A percentile compares a stretch with the other conserved stretches of the same genome.
These are phyloP conservation scores for Xenentodon cancila DNA, from an alignment of 2,797 vertebrate genomes.

Conservation along the genomic window DNA sequence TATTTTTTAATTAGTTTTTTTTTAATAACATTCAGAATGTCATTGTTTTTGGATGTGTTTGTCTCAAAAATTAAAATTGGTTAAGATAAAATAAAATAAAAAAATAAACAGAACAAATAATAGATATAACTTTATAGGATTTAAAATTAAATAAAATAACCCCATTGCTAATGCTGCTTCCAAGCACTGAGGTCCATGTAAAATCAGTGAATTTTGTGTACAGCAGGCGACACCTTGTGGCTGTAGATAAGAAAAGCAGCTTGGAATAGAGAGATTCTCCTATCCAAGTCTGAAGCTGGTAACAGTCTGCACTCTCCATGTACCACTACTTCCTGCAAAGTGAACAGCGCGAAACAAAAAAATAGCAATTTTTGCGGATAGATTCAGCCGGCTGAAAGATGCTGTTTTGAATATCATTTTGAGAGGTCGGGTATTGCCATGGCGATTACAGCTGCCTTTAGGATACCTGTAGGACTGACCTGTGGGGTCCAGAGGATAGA, in stretches of 20 bases:
- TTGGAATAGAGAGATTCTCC: slow-evolving; percentile 49
- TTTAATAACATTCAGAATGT: too few species aligned
- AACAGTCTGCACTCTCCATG: slow-evolving; percentile 44
- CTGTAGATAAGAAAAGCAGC: slow-evolving; percentile 67
- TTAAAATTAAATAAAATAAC: too few species aligned
- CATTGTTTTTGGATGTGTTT: too few species aligned
- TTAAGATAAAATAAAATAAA: too few species aligned
- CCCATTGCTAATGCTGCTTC: slow-evolving; percentile 16
- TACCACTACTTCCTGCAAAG: slow-evolving; percentile 56
- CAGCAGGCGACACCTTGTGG: slow-evolving; percentile 59
- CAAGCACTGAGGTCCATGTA: slow-evolving; percentile 38
- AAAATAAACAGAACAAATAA: too few species aligned
- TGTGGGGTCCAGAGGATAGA: slow-evolving; percentile 40
- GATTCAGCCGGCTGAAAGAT: slow-evolving; percentile 45
- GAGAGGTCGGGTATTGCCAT: slow-evolving; percentile 47
- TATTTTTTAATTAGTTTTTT: background rate
- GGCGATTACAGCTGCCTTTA: slow-evolving; percentile 32
- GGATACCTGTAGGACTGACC: slow-evolving; percentile 65
- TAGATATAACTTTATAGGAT: background rate
- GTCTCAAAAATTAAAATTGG: too few species aligned
- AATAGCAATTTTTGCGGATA: slow-evolving; percentile 44
- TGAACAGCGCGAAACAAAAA: slow-evolving; percentile 25
- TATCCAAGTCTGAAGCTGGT: slow-evolving; percentile 61
- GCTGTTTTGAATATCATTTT: slow-evolving; percentile 29
- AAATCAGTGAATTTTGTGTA: slow-evolving; percentile 55